These are phyloP conservation scores for Nanger granti DNA, from an alignment of 2,113 vertebrate species.

Conservation along the genomic window DNA sequence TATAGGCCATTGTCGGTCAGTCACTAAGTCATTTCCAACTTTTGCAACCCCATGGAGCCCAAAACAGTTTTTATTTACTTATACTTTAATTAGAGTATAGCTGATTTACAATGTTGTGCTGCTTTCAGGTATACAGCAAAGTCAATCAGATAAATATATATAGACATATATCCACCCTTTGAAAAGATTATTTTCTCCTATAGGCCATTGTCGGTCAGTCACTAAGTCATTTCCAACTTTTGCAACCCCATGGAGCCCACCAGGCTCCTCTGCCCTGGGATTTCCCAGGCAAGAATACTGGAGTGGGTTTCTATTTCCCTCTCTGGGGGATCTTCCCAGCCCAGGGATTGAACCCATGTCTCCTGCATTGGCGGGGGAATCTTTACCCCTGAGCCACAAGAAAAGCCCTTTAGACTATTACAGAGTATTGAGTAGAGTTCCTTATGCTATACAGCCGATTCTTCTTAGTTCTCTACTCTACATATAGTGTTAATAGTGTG, in stretches of 20 bases:
- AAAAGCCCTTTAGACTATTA: background rate
- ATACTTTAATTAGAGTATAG: background rate
- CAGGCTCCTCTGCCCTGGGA: background rate
- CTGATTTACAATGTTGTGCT: background rate
- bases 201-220: background rate
- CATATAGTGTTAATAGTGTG: background rate
- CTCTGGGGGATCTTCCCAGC: background rate
- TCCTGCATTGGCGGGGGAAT: background rate
- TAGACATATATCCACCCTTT: background rate
- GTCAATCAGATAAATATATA: background rate
- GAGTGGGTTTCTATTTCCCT: background rate
- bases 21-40: background rate
- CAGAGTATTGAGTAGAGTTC: background rate
- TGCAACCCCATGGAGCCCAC: background rate
- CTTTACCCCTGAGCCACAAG: background rate
- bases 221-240: background rate
- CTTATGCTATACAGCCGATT: background rate
- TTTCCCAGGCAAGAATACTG: background rate
- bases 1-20: background rate
- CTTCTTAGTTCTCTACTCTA: background rate
- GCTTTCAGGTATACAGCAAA: background rate
- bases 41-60: background rate
- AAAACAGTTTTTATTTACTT: background rate
- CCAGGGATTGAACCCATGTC: background rate
- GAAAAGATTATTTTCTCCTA: background rate